Percentiles rank a stretch among this genome's conserved stretches.
phyloP scores from a whole-genome alignment of 2,797 vertebrate species.

The Catamblyrhynchus diadema region DNA sequence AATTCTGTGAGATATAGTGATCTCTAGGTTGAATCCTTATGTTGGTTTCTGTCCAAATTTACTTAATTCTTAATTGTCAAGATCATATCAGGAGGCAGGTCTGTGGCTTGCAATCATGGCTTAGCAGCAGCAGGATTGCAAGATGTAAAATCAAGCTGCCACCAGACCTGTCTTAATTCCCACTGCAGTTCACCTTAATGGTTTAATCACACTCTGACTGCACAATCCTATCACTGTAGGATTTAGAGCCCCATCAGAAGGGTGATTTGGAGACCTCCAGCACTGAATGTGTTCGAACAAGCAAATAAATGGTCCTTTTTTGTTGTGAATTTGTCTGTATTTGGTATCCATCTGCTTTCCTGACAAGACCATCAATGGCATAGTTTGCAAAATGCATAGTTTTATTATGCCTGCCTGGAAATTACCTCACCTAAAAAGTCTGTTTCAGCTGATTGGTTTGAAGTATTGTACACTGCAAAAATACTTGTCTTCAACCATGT shows the following conservation, averaged over 20 bases:
- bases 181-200: neutral
- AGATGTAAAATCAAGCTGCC: neutral
- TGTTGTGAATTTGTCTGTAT: neutral
- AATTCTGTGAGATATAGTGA: neutral
- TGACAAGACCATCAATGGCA: neutral
- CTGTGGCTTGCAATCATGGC: neutral
- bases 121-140: neutral
- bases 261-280: neutral
- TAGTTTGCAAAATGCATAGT: neutral
- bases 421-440: neutral
- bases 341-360: neutral
- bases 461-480: neutral
- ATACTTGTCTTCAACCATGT: neutral
- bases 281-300: neutral
- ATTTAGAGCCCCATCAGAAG: neutral
- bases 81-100: neutral
- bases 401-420: neutral
- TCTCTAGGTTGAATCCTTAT: neutral
- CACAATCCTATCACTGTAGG: neutral
- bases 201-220: neutral
- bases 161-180: neutral
- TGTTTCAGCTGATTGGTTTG: neutral
- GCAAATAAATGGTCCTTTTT: accelerated
- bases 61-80: neutral
- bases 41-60: slow-evolving; percentile 4